Evolutionary conservation across 2,797 vertebrate genomes (phyloP).

Genomic region (Sebastes oblongus): DNA sequence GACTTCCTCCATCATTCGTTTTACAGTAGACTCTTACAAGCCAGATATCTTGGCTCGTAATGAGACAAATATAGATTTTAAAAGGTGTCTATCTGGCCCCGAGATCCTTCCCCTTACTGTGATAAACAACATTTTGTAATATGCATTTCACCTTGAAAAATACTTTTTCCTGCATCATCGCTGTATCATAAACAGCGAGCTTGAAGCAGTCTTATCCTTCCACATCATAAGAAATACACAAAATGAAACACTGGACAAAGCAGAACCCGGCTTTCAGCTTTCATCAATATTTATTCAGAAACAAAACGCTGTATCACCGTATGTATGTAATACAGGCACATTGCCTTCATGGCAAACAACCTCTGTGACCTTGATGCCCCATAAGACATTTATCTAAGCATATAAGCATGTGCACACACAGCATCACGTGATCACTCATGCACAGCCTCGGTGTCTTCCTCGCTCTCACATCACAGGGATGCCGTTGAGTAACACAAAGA

Average conservation of each 20-base stretch:
- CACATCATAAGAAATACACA: constrained; percentile 27
- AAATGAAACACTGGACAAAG: constrained; percentile 19
- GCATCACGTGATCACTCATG: not conserved
- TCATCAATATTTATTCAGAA: constrained; percentile 39
- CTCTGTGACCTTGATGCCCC: constrained; percentile 12
- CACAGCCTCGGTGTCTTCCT: not conserved
- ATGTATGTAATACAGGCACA: constrained; percentile 22
- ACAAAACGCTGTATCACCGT: constrained; percentile 15
- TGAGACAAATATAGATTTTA: constrained; percentile 50
- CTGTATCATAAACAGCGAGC: constrained; percentile 20
- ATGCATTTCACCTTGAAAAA: constrained; percentile 55
- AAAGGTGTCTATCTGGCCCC: constrained; percentile 11
- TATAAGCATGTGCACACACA: constrained; percentile 4
- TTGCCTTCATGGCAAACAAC: constrained; percentile 31
- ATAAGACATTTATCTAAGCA: constrained; percentile 33
- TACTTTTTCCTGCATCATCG: constrained; percentile 48
- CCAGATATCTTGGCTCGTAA: constrained; percentile 29
- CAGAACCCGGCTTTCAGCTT: constrained; percentile 2
- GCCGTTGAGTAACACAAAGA: constrained; percentile 29
- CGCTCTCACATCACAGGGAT: not conserved
- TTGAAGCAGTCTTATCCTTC: constrained; percentile 26
- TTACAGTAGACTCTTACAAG: constrained; percentile 48
- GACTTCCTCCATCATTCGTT: constrained; percentile 43
- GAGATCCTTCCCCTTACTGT: not conserved
- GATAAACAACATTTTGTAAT: constrained; percentile 40